Base-by-base conservation (phyloP, 2,797 vertebrate genomes). In the Gallinago nigripennis region DNA sequence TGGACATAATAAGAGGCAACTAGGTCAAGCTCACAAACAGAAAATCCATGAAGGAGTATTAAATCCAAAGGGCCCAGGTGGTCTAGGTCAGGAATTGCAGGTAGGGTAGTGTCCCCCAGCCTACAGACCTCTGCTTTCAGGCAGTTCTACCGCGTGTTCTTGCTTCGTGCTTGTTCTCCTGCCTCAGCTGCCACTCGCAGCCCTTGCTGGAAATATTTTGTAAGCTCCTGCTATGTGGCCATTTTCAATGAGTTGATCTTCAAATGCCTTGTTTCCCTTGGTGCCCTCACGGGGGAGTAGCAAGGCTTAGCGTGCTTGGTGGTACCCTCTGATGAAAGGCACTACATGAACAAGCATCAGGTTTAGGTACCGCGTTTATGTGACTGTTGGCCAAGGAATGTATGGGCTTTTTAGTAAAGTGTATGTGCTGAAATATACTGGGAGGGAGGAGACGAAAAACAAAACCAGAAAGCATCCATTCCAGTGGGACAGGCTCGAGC, bases 381-480 rank as follows among this genome's bases (percentile, higher is more conserved):
- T 71, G 78, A 85, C 61, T 73, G 51, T 14, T 68, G 57, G 71
- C 56, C 70, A 75, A 85, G 88, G 83, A 93, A 91, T 56, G 25
- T 45, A 41, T 78, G 31, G 0, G 1, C 80, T 68, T 91, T 84
- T 91, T 43, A 77, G 69, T 92, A 66, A 92, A 86, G 79, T 73
- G 28, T 72, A 50, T 92, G 93, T 75, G 88, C 83, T 92, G 80
- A 96, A 94, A 78, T 90, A 81, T 81, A 90, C 66, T 82, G 69
- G 45, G 88, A 80, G 81, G 64, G 79, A 90, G 76, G 75, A 83
- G 76, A 84, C 57, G 73, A 86, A 91, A 95, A 86, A 23, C 72
- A 92, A 93, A 94, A 57, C 2, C 82, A 76, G 96, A 97, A 97
- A 97, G 85, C 82, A 58, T 64, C 82, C 88, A 91, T 63, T 95